phyloP scores from a whole-genome alignment of 2,113 vertebrate species.

The Fukomys damarensis region DNA sequence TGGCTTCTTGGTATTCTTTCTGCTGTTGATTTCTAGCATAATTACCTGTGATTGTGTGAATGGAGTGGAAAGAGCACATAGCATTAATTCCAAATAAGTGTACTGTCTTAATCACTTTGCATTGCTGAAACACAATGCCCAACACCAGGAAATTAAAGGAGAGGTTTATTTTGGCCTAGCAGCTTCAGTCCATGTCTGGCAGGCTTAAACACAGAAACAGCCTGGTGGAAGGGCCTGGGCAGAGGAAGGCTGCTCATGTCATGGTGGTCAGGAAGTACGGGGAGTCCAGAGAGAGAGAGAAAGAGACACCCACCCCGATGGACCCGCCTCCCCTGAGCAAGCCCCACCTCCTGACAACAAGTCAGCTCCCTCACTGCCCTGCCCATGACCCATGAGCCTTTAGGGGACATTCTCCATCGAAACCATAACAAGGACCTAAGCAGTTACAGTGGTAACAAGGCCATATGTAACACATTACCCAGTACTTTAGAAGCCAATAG shows the following conservation, averaged over 20 bases:
- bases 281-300: too few relatives aligned
- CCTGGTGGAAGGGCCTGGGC: too few relatives aligned
- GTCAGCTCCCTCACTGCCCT: not conserved
- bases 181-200: not conserved
- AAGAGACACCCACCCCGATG: not conserved
- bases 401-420: not conserved
- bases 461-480: not conserved
- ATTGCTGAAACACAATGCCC: not conserved
- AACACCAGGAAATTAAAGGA: not conserved
- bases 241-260: not conserved
- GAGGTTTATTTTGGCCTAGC: not conserved
- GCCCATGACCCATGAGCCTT: not conserved
- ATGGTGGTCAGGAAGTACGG: not conserved
- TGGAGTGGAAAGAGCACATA: not conserved
- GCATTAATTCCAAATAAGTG: not conserved
- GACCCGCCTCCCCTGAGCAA: too few relatives aligned
- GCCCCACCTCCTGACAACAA: not conserved
- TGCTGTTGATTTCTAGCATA: not conserved
- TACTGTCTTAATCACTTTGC: not conserved
- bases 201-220: too few relatives aligned
- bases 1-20: not conserved
- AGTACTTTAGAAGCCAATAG: not conserved
- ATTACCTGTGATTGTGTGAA: not conserved
- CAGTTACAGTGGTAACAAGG: not conserved
- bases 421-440: not conserved